Conservation (phyloP, 2,797 vertebrate genomes). For the Onychomys arenicola region DNA sequence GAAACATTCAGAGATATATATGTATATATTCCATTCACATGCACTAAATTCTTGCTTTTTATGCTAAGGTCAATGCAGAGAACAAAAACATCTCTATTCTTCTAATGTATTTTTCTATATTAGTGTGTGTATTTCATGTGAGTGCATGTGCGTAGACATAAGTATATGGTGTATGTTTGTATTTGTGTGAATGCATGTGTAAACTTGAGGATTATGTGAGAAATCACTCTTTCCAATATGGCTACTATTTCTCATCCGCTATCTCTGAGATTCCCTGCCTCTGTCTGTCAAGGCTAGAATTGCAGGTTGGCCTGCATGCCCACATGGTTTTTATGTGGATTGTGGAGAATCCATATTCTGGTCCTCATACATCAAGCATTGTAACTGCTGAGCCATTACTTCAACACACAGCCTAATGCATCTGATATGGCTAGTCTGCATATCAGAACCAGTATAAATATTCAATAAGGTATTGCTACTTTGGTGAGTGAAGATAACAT, state of each 20-base stretch:
- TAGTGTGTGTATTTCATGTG: too few species aligned
- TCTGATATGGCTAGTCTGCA: neutral
- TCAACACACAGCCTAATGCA: neutral
- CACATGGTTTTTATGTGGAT: neutral
- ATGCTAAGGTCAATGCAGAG: neutral
- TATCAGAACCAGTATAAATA: neutral
- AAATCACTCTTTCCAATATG: neutral
- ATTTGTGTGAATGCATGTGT: neutral
- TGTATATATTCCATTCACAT: neutral
- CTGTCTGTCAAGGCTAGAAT: neutral
- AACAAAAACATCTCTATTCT: neutral
- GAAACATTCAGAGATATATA: neutral
- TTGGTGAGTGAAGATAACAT: neutral
- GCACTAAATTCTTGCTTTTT: neutral
- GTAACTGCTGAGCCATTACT: neutral
- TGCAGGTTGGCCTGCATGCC: neutral
- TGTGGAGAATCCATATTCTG: neutral
- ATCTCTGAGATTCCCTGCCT: too few species aligned
- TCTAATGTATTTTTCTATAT: too few species aligned
- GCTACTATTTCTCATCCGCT: neutral
- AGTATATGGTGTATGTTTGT: neutral
- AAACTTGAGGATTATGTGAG: neutral
- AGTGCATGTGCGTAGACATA: neutral
- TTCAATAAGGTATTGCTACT: neutral
- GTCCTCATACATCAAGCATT: neutral